Conservation (phyloP, 2,113 vertebrate species). For the Myocastor coypus region DNA sequence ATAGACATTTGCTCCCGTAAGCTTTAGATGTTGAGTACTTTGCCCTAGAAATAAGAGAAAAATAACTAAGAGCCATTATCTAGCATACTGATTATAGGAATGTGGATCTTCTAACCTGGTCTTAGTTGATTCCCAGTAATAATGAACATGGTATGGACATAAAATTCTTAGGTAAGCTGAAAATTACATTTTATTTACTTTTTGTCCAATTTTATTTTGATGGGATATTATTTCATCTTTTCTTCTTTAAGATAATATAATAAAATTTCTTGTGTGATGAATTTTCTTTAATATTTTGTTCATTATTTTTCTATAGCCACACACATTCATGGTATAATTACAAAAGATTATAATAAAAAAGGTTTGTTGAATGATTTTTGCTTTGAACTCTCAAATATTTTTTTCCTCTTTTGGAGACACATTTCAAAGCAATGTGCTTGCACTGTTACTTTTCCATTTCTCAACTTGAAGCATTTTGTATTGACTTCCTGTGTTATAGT, state of each 20-base stretch:
- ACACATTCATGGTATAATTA: no score
- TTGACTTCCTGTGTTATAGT: background rate
- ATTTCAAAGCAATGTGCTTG: no score
- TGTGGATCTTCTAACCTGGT: background rate
- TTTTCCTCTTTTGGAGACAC: no score
- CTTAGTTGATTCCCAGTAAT: background rate
- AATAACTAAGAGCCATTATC: background rate
- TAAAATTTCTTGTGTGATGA: no score
- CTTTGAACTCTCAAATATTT: no score
- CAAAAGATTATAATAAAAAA: no score
- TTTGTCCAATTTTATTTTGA: background rate
- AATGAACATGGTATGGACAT: background rate
- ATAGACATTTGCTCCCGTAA: background rate
- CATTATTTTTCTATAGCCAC: no score
- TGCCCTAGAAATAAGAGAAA: background rate
- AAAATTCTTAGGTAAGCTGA: background rate
- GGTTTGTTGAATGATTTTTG: no score
- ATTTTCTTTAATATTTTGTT: no score
- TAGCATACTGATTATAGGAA: background rate
- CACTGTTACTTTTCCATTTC: background rate
- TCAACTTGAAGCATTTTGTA: background rate
- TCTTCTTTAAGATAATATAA: background rate
- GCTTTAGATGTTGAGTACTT: background rate
- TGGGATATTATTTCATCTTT: background rate
- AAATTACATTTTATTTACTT: slow-evolving; percentile 39